Conservation (phyloP, 2,888 invertebrate genomes). For the Tiliacea aurago region DNA sequence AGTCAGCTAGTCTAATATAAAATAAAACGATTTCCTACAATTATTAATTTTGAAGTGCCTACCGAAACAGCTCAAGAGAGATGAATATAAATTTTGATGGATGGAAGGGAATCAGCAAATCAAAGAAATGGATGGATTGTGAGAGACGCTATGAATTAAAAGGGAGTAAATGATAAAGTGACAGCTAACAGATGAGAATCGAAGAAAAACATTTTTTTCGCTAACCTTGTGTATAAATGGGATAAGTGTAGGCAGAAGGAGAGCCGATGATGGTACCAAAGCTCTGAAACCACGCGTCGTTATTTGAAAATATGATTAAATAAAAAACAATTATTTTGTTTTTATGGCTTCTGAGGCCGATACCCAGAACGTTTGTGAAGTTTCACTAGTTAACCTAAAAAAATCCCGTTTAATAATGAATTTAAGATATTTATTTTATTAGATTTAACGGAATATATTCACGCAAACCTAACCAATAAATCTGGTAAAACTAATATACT, state of each 20-base stretch:
- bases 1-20: no score
- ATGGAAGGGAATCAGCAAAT: not conserved
- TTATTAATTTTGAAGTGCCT: not conserved
- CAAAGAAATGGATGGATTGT: not conserved
- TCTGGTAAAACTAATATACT: conserved; percentile 36
- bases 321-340: not conserved
- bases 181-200: not conserved
- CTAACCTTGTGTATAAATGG: not conserved
- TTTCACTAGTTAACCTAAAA: not conserved
- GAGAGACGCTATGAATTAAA: not conserved
- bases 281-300: not conserved
- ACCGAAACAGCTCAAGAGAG: not conserved
- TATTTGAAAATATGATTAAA: not conserved
- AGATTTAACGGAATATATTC: conserved; percentile 19
- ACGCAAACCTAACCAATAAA: conserved; percentile 14
- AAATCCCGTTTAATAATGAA: not conserved
- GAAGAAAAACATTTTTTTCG: not conserved
- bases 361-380: not conserved
- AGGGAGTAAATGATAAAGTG: no score
- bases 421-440: conserved; percentile 1
- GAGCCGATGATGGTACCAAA: not conserved
- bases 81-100: no score
- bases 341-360: not conserved
- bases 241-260: no score
- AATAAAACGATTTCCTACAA: not conserved